phyloP scores from a whole-genome alignment of 2,888 invertebrate species.

The Oasisia sp. region DNA sequence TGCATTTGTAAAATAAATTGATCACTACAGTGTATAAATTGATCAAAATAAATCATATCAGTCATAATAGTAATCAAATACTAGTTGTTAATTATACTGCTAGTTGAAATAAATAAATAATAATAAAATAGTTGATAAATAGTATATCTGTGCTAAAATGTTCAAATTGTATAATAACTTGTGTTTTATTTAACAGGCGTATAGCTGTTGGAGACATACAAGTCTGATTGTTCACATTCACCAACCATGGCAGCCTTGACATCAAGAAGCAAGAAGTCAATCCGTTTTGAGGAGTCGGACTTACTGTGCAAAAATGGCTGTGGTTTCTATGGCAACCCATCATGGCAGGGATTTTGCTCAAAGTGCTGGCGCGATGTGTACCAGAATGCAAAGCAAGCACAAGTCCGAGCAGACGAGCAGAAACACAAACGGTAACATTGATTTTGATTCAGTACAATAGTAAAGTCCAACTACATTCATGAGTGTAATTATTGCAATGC shows the following conservation, averaged over 20 bases:
- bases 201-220: background rate
- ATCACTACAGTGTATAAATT: too few relatives aligned
- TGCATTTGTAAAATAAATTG: too few relatives aligned
- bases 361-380: conserved; percentile 86
- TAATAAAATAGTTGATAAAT: too few relatives aligned
- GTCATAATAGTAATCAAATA: too few relatives aligned
- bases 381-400: conserved; percentile 61
- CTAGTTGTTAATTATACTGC: too few relatives aligned
- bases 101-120: too few relatives aligned
- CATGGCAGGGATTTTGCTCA: conserved; percentile 98
- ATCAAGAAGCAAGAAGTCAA: conserved; percentile 19
- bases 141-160: too few relatives aligned
- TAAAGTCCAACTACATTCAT: background rate
- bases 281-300: conserved; percentile 70
- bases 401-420: conserved; percentile 38
- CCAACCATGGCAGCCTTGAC: conserved; percentile 23
- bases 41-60: too few relatives aligned
- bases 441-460: background rate
- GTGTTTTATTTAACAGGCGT: background rate
- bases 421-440: conserved; percentile 28
- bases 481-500: background rate
- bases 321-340: conserved; percentile 96
- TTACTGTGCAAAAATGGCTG: conserved; percentile 93
- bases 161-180: background rate
- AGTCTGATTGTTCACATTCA: background rate